Conservation (phyloP, 1,140 invertebrate species). For the Rhopalosiphum padi region DNA sequence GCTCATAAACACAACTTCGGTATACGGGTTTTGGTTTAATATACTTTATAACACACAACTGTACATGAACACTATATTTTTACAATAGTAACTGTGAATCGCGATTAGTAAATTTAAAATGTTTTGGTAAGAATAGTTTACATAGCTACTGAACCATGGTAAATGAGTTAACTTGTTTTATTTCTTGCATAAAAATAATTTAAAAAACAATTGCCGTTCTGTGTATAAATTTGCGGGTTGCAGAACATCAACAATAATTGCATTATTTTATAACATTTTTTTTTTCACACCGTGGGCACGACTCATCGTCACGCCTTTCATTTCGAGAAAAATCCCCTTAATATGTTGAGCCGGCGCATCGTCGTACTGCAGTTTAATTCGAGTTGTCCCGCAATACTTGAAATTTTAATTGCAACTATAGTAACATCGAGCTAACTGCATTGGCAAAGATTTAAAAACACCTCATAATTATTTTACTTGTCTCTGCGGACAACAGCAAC, state of each 20-base stretch:
- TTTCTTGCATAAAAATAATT: too few relatives aligned
- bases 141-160: background rate
- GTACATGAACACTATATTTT: background rate
- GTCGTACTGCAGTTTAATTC: background rate
- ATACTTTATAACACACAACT: background rate
- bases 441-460: background rate
- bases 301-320: background rate
- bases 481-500: background rate
- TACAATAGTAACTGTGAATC: background rate
- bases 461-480: conserved; percentile 3
- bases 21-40: background rate
- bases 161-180: background rate
- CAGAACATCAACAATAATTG: background rate
- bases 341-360: background rate
- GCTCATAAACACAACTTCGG: background rate
- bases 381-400: background rate
- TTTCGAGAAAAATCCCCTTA: background rate
- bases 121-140: background rate
- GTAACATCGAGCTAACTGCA: background rate
- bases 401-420: conserved; percentile 34
- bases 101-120: background rate
- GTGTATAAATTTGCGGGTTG: background rate
- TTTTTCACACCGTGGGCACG: background rate
- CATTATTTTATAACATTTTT: background rate
- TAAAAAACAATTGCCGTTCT: background rate